Base-by-base conservation (phyloP, 1,140 invertebrate genomes). In the Panonychus citri region DNA sequence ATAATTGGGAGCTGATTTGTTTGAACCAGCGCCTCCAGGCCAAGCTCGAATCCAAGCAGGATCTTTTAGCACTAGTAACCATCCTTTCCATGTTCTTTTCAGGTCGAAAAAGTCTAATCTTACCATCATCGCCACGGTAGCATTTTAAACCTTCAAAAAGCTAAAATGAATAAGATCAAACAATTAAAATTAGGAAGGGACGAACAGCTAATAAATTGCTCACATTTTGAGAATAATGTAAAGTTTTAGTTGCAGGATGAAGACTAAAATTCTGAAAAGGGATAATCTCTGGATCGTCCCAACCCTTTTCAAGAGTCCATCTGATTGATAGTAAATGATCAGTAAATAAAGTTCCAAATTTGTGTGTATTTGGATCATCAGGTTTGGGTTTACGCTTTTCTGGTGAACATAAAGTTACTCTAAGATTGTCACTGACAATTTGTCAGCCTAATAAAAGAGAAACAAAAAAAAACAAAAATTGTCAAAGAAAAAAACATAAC, bases 71-170 rank as follows among this genome's bases (percentile, higher is more conserved):
- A 15, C 89, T 83, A 46, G 71, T 65, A 62, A 86, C 81, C 85
- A 99, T 87, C 60, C 95, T 74, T 57, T 80, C 75, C 83, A 98
- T 90, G 68, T 99, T 98, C 64, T 90, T 71, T 42, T 94, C 81
- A 3, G 94, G 93, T 54, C 95, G 78, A 70, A 98, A 99, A 59
- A 98, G 70, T 61, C 90, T 75, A 54, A 98, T 86, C 73, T 82
- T 83, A 50, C 83, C 83, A 71, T 97, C 91, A 5, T 78, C 74
- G n/a, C 90, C 88, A 65, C 88, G 77, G 67, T 88, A 97, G 0
- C 91, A 91, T 73, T 99, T 99, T 78, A 97, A 80, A 49, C 95
- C 95, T 79, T 99, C 95, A 67, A 98, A 99, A 56, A 97, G 71
- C 88, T 97, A 71, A 57, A n/a, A n/a, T 34, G 1, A 53, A 54